phyloP scores from a whole-genome alignment of 2,797 vertebrate genomes.

The Neopelma chrysocephalum region DNA sequence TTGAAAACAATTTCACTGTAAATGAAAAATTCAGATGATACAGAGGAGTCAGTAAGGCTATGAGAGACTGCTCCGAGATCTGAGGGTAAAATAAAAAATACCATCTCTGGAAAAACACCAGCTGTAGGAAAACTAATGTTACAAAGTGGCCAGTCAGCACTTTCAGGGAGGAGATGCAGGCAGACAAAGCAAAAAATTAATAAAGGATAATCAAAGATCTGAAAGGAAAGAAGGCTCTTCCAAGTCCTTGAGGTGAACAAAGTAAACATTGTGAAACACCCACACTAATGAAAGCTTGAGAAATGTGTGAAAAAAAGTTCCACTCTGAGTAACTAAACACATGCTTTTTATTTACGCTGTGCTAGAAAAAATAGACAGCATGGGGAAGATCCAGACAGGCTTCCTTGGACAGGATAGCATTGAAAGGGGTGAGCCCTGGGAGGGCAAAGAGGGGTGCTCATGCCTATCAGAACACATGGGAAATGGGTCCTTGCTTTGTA shows the following conservation, averaged over 20 bases:
- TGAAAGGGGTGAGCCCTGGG: neutral
- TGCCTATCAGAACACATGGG: fast-evolving
- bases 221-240: neutral
- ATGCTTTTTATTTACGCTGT: neutral
- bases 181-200: neutral
- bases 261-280: neutral
- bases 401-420: neutral
- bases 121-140: neutral
- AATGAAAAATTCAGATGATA: neutral
- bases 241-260: neutral
- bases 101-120: fast-evolving
- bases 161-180: neutral
- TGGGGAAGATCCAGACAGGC: neutral
- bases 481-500: neutral
- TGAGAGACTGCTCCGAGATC: neutral
- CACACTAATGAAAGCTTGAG: neutral
- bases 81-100: neutral
- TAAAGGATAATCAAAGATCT: neutral
- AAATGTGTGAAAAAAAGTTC: neutral
- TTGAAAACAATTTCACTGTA: neutral
- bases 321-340: neutral
- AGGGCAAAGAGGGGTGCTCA: neutral
- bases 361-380: neutral
- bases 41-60: neutral
- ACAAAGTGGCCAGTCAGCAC: neutral